Base-by-base conservation (phyloP, 2,113 vertebrate genomes). In the Megaptera novaeangliae region DNA sequence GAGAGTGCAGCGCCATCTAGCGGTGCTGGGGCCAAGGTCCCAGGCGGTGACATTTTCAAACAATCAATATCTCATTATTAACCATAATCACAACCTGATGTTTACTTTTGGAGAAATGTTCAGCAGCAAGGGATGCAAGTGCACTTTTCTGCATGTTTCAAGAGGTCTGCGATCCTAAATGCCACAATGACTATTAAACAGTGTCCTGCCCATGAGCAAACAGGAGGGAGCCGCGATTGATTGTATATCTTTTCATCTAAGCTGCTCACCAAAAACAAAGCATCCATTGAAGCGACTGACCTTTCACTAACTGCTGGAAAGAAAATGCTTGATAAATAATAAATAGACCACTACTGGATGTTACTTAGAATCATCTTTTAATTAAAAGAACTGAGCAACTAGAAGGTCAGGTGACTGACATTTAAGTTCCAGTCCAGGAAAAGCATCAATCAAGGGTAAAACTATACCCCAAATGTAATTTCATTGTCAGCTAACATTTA, bases 41-140 rank as follows among this genome's bases (percentile, higher is more conserved):
- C 39, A 4, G 89, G 89, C 29, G 0, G 71, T 98, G 98, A 98
- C 98, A 98, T 98, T 98, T 97, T 93, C 97, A 55, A 96, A 97
- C 94, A 92, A 98, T 98, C 98, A 95, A 98, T 98, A 98, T 63
- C 97, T 98, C 98, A 98, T 98, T 98, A 98, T 98, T 96, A 97
- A 96, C 97, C 96, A 97, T 98, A 91, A 98, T 98, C 98, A 97
- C 97, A 97, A 97, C 89, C 95, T 96, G 78, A 97, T 97, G 97
- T 98, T 98, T 98, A 93, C 97, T 97, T 98, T 98, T 93, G 97
- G 71, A 88, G 97, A 97, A 96, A 95, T 55, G 77, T 86, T 94
- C 71, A 55, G 59, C 80, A 61, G 59, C 88, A 44, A 97, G 97
- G 88, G 93, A 97, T n/a, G 89, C 94, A 80, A 83, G 27, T 52